A percentile compares a stretch with the other conserved stretches of the same genome.
phyloP scores from a whole-genome alignment of 2,797 vertebrate species.

The Falco naumanni region DNA sequence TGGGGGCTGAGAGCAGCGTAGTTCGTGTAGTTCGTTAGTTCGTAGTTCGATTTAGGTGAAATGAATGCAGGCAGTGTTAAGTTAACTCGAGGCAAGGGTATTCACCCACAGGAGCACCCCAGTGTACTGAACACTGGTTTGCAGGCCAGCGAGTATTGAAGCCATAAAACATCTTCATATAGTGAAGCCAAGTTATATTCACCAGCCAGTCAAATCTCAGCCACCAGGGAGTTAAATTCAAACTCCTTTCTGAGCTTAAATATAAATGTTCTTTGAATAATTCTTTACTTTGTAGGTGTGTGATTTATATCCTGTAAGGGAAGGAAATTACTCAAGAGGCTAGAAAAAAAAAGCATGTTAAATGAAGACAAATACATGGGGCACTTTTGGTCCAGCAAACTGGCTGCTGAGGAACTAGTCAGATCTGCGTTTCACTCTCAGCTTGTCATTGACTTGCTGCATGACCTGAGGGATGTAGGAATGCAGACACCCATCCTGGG shows the following conservation, averaged over 20 bases:
- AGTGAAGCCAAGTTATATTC: background rate
- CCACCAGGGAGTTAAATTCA: conserved; percentile 34
- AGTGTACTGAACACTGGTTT: background rate
- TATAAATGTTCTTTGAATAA: conserved; percentile 36
- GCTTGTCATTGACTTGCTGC: background rate
- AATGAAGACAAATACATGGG: conserved; percentile 46
- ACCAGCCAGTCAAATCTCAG: background rate
- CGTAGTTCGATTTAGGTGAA: background rate
- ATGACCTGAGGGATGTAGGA: background rate
- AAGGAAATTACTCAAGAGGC: conserved; percentile 45
- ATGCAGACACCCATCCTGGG: background rate
- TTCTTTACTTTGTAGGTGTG: conserved; percentile 33
- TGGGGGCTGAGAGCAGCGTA: background rate
- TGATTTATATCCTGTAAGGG: conserved; percentile 49
- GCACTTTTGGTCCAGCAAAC: background rate
- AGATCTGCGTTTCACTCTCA: background rate
- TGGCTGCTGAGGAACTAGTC: background rate
- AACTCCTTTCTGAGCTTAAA: background rate
- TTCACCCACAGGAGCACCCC: background rate
- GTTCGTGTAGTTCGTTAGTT: background rate
- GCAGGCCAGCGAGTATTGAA: background rate
- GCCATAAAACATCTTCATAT: background rate
- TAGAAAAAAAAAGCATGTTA: conserved; percentile 19
- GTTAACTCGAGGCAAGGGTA: background rate
- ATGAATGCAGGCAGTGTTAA: background rate